Conservation (phyloP, 2,888 invertebrate species). For the Pollenia griseotomentosa region DNA sequence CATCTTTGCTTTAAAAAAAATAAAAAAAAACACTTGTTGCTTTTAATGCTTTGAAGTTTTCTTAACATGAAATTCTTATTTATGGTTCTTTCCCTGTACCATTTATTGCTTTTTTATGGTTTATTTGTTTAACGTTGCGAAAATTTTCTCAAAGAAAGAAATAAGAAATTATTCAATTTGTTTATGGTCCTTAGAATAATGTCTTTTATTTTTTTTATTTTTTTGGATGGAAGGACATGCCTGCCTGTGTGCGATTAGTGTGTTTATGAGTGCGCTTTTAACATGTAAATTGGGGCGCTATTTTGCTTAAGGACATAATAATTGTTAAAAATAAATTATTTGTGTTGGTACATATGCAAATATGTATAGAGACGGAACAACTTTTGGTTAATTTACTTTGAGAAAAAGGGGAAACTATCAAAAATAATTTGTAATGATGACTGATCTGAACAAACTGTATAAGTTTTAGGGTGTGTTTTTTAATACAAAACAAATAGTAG, state of each 20-base stretch:
- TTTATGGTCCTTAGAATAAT: conserved; percentile 59
- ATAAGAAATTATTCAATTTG: conserved; percentile 71
- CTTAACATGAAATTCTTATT: conserved; percentile 29
- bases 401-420: conserved; percentile 4
- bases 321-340: conserved; percentile 56
- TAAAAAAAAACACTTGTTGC: conserved; percentile 23
- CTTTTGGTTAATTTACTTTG: conserved; percentile 47
- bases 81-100: neutral
- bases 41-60: neutral
- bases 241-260: conserved; percentile 11
- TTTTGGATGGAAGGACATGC: conserved; percentile 14
- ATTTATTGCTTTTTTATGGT: conserved; percentile 39
- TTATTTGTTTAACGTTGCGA: conserved; percentile 62
- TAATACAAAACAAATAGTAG: too few relatives aligned
- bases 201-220: conserved; percentile 24
- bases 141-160: conserved; percentile 13
- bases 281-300: conserved; percentile 72
- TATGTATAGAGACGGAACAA: neutral
- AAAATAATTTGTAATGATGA: conserved; percentile 14
- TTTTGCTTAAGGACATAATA: conserved; percentile 64
- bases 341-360: conserved; percentile 18
- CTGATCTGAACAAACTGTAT: conserved; percentile 11
- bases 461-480: neutral
- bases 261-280: conserved; percentile 51
- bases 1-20: neutral